phyloP scores from a whole-genome alignment of 1,140 invertebrate genomes.

The Drosophila aff. region DNA sequence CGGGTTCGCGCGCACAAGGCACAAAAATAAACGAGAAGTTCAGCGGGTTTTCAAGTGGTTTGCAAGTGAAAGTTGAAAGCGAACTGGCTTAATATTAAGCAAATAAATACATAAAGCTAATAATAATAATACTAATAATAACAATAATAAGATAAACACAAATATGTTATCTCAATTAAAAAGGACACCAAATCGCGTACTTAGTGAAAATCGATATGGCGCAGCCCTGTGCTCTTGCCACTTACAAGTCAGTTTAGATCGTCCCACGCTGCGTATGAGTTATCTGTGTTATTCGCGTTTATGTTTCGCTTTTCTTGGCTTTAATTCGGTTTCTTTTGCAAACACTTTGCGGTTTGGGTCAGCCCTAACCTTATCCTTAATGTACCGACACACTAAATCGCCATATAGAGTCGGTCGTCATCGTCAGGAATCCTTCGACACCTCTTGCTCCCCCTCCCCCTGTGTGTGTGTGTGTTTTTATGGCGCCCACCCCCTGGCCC shows the following conservation, averaged over 20 bases:
- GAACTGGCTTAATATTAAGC: neutral
- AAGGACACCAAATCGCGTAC: constrained; percentile 52
- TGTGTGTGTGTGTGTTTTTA: constrained; percentile 4
- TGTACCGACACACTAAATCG: constrained; percentile 60
- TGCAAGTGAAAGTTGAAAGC: constrained; percentile 46
- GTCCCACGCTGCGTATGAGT: constrained; percentile 23
- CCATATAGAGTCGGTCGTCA: constrained; percentile 21
- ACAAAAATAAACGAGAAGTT: constrained; percentile 28
- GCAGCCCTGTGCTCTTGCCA: constrained; percentile 37
- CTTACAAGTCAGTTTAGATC: constrained; percentile 31
- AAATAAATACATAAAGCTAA: neutral
- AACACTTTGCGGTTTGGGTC: constrained; percentile 48
- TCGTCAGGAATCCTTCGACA: neutral
- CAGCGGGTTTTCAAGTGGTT: neutral
- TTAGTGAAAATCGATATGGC: constrained; percentile 75
- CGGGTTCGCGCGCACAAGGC: constrained; percentile 60
- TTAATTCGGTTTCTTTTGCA: neutral
- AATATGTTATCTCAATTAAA: constrained; percentile 55
- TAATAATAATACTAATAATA: neutral
- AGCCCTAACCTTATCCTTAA: constrained; percentile 76
- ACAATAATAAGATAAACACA: neutral
- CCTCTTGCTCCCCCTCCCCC: no score
- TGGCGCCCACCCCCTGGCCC: constrained; percentile 4
- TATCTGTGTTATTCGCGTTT: neutral
- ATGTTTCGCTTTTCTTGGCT: neutral